These are phyloP conservation scores for Caenorhabditis briggsae DNA, from an alignment of 1,140 invertebrate species.

Conservation along the genomic window DNA sequence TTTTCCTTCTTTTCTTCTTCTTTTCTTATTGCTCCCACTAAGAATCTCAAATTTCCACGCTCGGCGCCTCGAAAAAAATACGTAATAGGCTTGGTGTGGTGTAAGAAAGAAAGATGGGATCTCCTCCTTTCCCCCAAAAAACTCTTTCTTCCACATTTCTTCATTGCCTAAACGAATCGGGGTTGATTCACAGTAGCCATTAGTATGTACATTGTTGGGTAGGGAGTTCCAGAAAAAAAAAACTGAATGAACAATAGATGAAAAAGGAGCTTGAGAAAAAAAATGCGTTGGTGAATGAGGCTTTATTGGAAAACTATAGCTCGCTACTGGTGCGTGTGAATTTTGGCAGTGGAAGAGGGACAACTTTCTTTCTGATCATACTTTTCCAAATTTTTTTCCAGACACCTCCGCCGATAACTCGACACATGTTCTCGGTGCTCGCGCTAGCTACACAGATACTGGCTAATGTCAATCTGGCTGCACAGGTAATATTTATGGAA, in stretches of 20 bases:
- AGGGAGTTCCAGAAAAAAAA: slow-evolving; percentile 17
- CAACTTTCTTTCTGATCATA: no score
- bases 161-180: neutral
- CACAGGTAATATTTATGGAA: slow-evolving; percentile 67
- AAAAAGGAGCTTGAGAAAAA: neutral
- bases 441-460: slow-evolving; percentile 75
- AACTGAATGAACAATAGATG: neutral
- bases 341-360: no score
- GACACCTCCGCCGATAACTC: slow-evolving; percentile 38
- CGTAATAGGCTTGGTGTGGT: slow-evolving; percentile 32
- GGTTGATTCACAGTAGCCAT: slow-evolving; percentile 10
- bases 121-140: neutral
- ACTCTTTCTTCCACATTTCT: slow-evolving; percentile 6
- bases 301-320: neutral
- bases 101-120: slow-evolving; percentile 1
- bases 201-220: slow-evolving; percentile 38
- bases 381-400: neutral
- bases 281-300: neutral
- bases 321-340: no score
- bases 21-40: slow-evolving; percentile 19
- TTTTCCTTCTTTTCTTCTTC: slow-evolving; percentile 22
- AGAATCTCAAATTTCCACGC: slow-evolving; percentile 53
- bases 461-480: slow-evolving; percentile 75
- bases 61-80: slow-evolving; percentile 25
- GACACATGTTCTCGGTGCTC: slow-evolving; percentile 75